Base-by-base conservation (phyloP, 2,113 vertebrate species). In the Pelodiscus sinensis region DNA sequence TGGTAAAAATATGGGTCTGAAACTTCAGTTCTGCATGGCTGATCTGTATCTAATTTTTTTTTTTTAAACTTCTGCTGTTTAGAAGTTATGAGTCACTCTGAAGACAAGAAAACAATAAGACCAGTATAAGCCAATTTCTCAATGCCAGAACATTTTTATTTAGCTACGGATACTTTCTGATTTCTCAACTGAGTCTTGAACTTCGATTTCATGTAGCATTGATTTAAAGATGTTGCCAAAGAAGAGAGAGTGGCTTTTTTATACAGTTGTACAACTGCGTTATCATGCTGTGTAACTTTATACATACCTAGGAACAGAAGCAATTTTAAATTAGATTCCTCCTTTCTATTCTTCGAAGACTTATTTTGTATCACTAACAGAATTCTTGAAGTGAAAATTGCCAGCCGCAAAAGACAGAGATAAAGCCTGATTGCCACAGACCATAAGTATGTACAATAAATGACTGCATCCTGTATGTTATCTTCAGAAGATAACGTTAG, bases 41-140 rank as follows among this genome's bases (percentile, higher is more conserved):
- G 51, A 91, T 96, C 85, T 93, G 88, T 86, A 96, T 94, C 95
- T 94, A 90, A 96, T 94, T 90, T 90, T 78, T 21, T 86, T 71
- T n/a, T 35, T n/a, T n/a, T n/a, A n/a, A 85, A 88, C 94, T 93
- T 97, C 93, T 92, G 94, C 96, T 92, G 93, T 96, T 97, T 94
- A 96, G 95, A 96, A 98, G 87, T 90, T 92, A 88, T 95, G 96
- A 97, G 92, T 98, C 97, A 97, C 84, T 93, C 90, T 92, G 79
- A 92, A 44, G 86, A 88, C 44, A 84, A 79, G 83, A 96, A 88
- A n/a, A 95, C 95, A 95, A 82, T 94, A 96, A 84, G 90, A 95
- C 94, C 96, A 96, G 85, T 57, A 29, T 77, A 96, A 96, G 93
- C 97, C 93, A 94, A 90, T 92, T n/a, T 82, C 89, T 90, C 81